A percentile compares a stretch with the other conserved stretches of the same genome.
Evolutionary conservation across 2,113 vertebrate genomes (phyloP).

Genomic region (Hiodon tergisus): DNA sequence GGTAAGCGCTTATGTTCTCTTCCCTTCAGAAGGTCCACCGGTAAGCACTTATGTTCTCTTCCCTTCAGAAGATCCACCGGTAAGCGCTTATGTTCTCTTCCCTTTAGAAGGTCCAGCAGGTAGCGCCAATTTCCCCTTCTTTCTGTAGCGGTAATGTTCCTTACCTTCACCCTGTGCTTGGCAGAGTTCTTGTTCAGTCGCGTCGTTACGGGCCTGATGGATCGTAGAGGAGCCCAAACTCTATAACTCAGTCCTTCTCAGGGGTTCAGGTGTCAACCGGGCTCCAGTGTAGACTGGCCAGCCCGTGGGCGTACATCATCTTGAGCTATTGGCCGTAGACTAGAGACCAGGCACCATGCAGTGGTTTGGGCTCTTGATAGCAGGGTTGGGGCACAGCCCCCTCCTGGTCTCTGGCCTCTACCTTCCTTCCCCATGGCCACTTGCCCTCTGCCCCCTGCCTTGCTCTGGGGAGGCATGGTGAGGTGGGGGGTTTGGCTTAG

Average conservation of each 20-base stretch:
- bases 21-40: too few relatives aligned
- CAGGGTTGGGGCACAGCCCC: not conserved
- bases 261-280: slow-evolving; percentile 42
- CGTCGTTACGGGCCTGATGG: slow-evolving; percentile 52
- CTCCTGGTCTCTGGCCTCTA: not conserved
- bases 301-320: slow-evolving; percentile 39
- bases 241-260: slow-evolving; percentile 49
- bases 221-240: slow-evolving; percentile 29
- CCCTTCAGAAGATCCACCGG: too few relatives aligned
- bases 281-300: slow-evolving; percentile 44
- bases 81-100: too few relatives aligned
- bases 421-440: too few relatives aligned
- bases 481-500: not conserved
- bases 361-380: not conserved
- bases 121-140: not conserved
- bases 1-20: too few relatives aligned
- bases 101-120: slow-evolving; percentile 11
- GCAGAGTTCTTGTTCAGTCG: slow-evolving; percentile 44
- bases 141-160: not conserved
- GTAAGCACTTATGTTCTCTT: too few relatives aligned
- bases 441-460: not conserved
- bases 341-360: not conserved
- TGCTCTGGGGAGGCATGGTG: not conserved
- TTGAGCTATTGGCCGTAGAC: slow-evolving; percentile 34
- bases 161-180: slow-evolving; percentile 18